Base-by-base conservation (phyloP, 2,113 vertebrate genomes). In the Lucifuga dentata region DNA sequence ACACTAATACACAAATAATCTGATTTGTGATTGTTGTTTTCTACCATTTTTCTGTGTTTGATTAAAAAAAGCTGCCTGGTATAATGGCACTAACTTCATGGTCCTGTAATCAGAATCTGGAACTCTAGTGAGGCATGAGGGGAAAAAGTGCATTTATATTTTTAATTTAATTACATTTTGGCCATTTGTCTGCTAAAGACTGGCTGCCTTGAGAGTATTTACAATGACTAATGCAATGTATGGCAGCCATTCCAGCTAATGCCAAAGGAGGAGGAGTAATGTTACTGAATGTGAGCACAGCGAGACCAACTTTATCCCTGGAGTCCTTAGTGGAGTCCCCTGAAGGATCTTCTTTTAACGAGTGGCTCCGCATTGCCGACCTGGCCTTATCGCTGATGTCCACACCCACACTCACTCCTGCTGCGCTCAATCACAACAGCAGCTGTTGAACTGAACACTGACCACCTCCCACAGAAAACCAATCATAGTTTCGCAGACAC, bases 401-500 rank as follows among this genome's bases (percentile, higher is more conserved):
- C 77, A 77, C 80, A 81, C 49, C 55, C 71, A 51, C 16, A 11
- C 73, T 60, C 26, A 38, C 68, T 78, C 76, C 86, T 68, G 84
- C 83, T 75, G 78, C 15, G 76, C 72, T 86, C 60, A 70, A 85
- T 89, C 83, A 81, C 68, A 84, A 66, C 63, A 24, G 69, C 76
- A 81, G 73, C 83, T 85, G 68, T 65, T 82, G 57, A 68, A 78
- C 74, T 35, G 40, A 33, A 48, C 50, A 53, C 68, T 66, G 60
- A 69, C 83, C 73, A 56, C 75, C 80, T 72, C 73, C 65, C 26
- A 70, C 80, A 60, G 65, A 76, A 85, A 90, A 88, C 76, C 76
- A 84, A 89, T 85, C 70, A 82, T 76, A 73, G 58, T 76, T 79
- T 67, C 68, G 76, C 78, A 85, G 20, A 61, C 58, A 50, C 56